phyloP scores from a whole-genome alignment of 2,113 vertebrate genomes.

The Shinisaurus crocodilurus region DNA sequence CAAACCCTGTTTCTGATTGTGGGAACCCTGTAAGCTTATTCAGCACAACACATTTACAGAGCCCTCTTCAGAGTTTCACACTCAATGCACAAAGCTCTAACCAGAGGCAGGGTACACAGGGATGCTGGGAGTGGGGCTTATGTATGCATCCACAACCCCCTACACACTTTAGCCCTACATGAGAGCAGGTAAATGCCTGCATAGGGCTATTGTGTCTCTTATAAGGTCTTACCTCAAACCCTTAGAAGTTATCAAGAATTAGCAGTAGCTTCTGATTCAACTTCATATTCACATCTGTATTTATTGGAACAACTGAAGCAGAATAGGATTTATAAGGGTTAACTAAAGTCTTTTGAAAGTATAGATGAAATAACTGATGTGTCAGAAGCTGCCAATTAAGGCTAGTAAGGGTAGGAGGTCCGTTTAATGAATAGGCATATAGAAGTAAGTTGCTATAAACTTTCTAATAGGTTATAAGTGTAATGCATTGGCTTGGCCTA shows the following conservation, averaged over 20 bases:
- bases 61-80: too few species aligned
- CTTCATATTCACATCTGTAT: not conserved
- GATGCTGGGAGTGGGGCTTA: too few species aligned
- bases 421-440: not conserved
- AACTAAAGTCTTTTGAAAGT: not conserved
- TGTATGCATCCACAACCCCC: too few species aligned
- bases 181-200: too few species aligned
- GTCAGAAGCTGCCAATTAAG: not conserved
- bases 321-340: not conserved
- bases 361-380: not conserved
- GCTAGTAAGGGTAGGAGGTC: not conserved
- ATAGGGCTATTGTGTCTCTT: not conserved
- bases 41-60: too few species aligned
- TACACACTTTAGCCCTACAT: too few species aligned
- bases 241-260: not conserved
- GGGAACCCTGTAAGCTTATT: too few species aligned
- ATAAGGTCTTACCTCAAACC: not conserved
- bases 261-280: not conserved
- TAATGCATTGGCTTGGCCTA: constrained; percentile 37
- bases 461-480: constrained; percentile 28
- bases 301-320: not conserved
- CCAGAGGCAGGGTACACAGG: too few species aligned
- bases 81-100: too few species aligned
- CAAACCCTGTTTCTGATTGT: too few species aligned
- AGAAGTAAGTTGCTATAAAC: not conserved